phyloP scores from a whole-genome alignment of 2,797 vertebrate species.

The Pipistrellus pipistrellus region DNA sequence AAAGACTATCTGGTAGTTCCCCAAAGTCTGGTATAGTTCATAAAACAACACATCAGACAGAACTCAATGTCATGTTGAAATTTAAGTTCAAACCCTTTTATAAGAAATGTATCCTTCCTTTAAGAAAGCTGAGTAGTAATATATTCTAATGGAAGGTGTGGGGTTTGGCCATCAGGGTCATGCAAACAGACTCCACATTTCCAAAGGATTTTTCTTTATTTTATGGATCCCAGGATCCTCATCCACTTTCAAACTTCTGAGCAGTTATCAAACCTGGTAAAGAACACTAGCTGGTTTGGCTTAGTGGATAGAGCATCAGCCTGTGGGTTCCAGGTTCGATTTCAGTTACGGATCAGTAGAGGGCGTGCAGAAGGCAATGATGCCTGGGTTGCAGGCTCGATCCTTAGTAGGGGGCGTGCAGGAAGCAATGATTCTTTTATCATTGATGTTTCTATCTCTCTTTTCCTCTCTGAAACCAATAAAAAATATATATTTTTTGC shows the following conservation, averaged over 20 bases:
- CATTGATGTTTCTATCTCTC: too few relatives aligned
- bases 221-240: neutral
- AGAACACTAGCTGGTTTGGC: too few relatives aligned
- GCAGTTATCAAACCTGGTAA: neutral
- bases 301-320: too few relatives aligned
- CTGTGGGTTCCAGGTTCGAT: too few relatives aligned
- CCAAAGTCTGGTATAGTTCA: constrained; percentile 4
- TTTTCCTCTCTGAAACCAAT: too few relatives aligned
- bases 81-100: constrained; percentile 52
- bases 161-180: neutral
- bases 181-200: neutral
- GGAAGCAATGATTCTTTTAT: too few relatives aligned
- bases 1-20: neutral
- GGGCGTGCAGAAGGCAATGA: too few relatives aligned
- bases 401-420: too few relatives aligned
- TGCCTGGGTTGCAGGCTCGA: too few relatives aligned
- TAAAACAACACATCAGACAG: constrained; percentile 12
- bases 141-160: neutral
- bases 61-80: constrained; percentile 8
- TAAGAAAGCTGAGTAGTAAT: neutral
- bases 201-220: neutral
- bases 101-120: neutral
- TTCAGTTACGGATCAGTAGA: too few relatives aligned
- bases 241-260: neutral
- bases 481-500: too few relatives aligned